Base-by-base conservation (phyloP, 1,140 invertebrate species). In the Sinonovacula constricta region DNA sequence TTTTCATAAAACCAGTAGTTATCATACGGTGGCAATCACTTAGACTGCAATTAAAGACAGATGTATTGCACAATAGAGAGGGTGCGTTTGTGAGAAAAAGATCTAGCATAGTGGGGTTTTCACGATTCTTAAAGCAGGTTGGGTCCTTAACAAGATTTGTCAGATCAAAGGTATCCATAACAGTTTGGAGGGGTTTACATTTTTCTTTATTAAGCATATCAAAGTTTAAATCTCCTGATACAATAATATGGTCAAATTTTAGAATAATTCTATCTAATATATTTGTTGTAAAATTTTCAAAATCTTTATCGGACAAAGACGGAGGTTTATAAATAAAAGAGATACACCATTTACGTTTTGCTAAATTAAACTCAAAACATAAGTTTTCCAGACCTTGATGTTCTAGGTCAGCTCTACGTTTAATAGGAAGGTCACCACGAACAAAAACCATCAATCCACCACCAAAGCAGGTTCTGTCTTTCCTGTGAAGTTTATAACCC, bases 1-100 rank as follows among this genome's bases (percentile, higher is more conserved):
- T 30, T 53, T 30, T 53, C 66, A 53, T 68, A 22, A n/a, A 36
- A 3, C 49, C 39, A 53, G 28, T 68, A 53, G 28, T 7, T 53
- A 65, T 65, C 30, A 68, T 28, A 26, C 24, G n/a, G 28, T 68
- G 66, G 14, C 66, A 68, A 31, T 68, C 66, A 53, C 66, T 68
- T 28, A 68, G 2, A 53, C 66, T 26, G 33, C 66, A 68, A 15
- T 68, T 68, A 14, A 68, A 36, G 3, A 12, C 22, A 18, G 22
- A 3, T 18, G 31, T 65, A 33, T 65, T 33, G 22, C 62, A 65
- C 4, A 65, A 26, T 2, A 65, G 12, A n/a, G 14, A 5, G 22
- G 3, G 30, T 5, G 31, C 15, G 31, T 34, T 65, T 12, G 62
- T 36, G 10, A 45, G 14, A 15, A 65, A 36, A 36, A 65, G 2